phyloP scores from a whole-genome alignment of 2,113 vertebrate genomes.

The Stigmatopora nigra region DNA sequence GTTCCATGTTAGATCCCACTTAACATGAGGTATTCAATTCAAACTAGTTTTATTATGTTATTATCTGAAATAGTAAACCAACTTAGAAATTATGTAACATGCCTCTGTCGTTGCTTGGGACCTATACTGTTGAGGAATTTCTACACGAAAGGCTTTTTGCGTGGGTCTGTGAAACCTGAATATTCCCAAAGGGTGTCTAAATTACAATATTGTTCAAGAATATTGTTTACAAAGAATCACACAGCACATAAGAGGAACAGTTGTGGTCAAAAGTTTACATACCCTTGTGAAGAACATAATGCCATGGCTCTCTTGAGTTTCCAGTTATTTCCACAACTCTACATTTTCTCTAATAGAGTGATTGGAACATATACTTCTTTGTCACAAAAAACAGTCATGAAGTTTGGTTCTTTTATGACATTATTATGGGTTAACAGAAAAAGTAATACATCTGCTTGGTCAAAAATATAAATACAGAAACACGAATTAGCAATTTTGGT shows the following conservation, averaged over 20 bases:
- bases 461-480: too few relatives aligned
- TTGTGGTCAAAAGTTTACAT: too few relatives aligned
- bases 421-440: too few relatives aligned
- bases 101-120: constrained; percentile 59
- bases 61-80: constrained; percentile 36
- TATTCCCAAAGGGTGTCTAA: constrained; percentile 24
- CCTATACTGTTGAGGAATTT: constrained; percentile 71
- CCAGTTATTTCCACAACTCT: too few relatives aligned
- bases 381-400: too few relatives aligned
- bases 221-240: background rate
- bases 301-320: too few relatives aligned
- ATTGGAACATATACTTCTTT: too few relatives aligned
- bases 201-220: background rate
- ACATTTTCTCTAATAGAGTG: too few relatives aligned
- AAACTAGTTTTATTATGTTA: constrained; percentile 15
- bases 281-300: too few relatives aligned
- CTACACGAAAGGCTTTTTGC: constrained; percentile 39
- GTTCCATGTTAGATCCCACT: constrained; percentile 6
- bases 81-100: constrained; percentile 42
- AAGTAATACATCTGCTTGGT: too few relatives aligned
- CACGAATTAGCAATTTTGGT: too few relatives aligned
- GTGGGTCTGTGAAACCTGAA: constrained; percentile 18
- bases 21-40: constrained; percentile 7
- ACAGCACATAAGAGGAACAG: constrained; percentile 20
- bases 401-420: too few relatives aligned